These are phyloP conservation scores for Tortrix viridana DNA, from an alignment of 2,888 invertebrate genomes.

Conservation along the genomic window DNA sequence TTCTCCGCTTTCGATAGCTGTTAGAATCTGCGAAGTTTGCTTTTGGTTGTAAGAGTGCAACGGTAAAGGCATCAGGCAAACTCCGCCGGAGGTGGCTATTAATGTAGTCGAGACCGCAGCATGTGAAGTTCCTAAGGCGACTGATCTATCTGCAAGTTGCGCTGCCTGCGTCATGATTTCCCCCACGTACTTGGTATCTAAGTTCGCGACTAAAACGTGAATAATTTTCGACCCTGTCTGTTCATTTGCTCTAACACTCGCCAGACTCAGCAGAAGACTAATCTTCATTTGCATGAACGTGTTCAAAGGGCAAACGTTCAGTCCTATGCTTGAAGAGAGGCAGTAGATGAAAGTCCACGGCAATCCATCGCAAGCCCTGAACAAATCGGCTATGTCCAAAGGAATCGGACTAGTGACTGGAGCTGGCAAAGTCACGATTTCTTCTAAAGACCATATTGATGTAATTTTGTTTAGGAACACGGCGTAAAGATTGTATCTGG, in stretches of 20 bases:
- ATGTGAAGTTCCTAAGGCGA: slow-evolving; percentile 58
- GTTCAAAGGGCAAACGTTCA: slow-evolving; percentile 65
- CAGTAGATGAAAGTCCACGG: slow-evolving; percentile 77
- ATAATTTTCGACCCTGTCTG: slow-evolving; percentile 59
- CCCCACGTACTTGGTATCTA: slow-evolving; percentile 64
- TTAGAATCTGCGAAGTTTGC: slow-evolving; percentile 56
- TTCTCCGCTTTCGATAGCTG: slow-evolving; percentile 65
- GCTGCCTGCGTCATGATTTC: slow-evolving; percentile 66
- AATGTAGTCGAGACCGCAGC: slow-evolving; percentile 55
- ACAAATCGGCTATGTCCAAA: slow-evolving; percentile 60
- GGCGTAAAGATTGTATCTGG: slow-evolving; percentile 55
- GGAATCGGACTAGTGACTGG: slow-evolving; percentile 58
- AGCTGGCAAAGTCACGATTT: slow-evolving; percentile 48
- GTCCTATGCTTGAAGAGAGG: slow-evolving; percentile 69
- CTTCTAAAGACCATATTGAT: slow-evolving; percentile 65
- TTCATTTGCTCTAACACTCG: slow-evolving; percentile 67
- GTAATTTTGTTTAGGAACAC: slow-evolving; percentile 59
- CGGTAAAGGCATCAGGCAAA: slow-evolving; percentile 67
- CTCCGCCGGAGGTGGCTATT: slow-evolving; percentile 64
- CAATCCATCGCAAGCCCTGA: slow-evolving; percentile 56
- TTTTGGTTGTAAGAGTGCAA: slow-evolving; percentile 69
- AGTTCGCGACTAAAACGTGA: slow-evolving; percentile 65
- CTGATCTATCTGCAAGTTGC: slow-evolving; percentile 59
- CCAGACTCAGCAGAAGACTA: slow-evolving; percentile 66
- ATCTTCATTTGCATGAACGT: slow-evolving; percentile 77